Evolutionary conservation across 2,888 invertebrate genomes (phyloP), one percentile per base, ranked within the genome.

Genomic region (Crepidodera aurea): DNA sequence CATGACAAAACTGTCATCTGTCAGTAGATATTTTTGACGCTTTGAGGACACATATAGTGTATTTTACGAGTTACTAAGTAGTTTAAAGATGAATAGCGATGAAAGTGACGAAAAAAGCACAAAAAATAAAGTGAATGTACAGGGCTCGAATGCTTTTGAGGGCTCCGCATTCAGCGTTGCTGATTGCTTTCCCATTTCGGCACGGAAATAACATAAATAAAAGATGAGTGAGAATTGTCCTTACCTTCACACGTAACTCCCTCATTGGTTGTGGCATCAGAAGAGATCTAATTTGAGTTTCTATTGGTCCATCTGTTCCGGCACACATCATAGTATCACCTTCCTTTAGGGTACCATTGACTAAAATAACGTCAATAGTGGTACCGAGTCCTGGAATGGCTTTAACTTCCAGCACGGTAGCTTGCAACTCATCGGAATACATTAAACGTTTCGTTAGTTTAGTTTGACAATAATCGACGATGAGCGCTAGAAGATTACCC

Each of bases 231-330:
- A n/a, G n/a, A n/a, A n/a, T n/a, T n/a, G n/a, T n/a, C n/a, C n/a
- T 58, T n/a, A 91, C 93, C 87, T 99, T 99, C 2, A 99, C 98
- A 70, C 99, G 84, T 46, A 99, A 84, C 81, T 99, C 99, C 81
- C 93, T 95, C 87, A 99, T 88, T 0, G 99, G 98, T 77, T 98
- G 96, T 1, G 99, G 99, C 94, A 98, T 97, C 22, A 99, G 86
- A 22, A 99, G 85, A 0, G 97, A 98, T 46, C 98, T 87, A 68
- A 99, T 96, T 82, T 96, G 96, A 0, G 99, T 98, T 22, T 95
- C 94, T 68, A 99, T 96, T 0, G 99, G 96, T 0, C 99, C 99
- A 76, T 99, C 99, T 0, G 97, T 96, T 42, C 99, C 99, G 1
- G 98, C 98, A 59, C 99, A 82, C 22, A 99, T 87, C 83, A 98